Evolutionary conservation across 92 coral and sea anemone genomes (phyloP), one percentile per base, ranked within the genome.

Genomic region (Scolanthus callimorphus): DNA sequence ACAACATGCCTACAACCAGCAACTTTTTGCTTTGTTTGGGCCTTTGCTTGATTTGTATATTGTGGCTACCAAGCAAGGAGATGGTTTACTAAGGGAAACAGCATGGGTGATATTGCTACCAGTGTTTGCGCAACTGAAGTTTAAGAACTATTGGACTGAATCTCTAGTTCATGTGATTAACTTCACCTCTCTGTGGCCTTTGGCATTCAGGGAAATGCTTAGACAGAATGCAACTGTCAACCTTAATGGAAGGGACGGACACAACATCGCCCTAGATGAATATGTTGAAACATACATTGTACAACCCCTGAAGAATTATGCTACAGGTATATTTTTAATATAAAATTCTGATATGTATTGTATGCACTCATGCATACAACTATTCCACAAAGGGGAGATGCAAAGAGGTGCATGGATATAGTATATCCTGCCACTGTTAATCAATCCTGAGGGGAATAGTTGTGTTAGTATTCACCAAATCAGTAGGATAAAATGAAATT

Each of bases 261-360:
- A 72, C 41, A 62, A 41, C 57, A 47, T 72, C 13, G 70, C 79
- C 21, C 44, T 72, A 15, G 79, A 72, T 20, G 79, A 72, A 55
- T 72, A 47, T 26, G 60, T 62, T 54, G 79, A 72, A 29, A 72
- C 59, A 21, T 60, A 39, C 31, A 27, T 63, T 13, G 79, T 72
- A 27, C 49, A 62, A 65, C 79, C 79, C n/a, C n/a, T n/a, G n/a
- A n/a, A n/a, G n/a, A n/a, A n/a, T n/a, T n/a, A n/a, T n/a, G n/a
- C n/a, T n/a, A n/a, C n/a, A n/a, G n/a, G n/a, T n/a, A n/a, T n/a
- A n/a, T n/a, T n/a, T n/a, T n/a, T n/a, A n/a, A n/a, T n/a, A n/a
- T n/a, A n/a, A n/a, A n/a, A n/a, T n/a, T n/a, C n/a, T n/a, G n/a
- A n/a, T n/a, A n/a, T n/a, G n/a, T n/a, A n/a, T n/a, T n/a, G n/a